Evolutionary conservation across 2,888 invertebrate species (phyloP), one percentile per base, ranked within the genome.

Genomic region (Rhorus exstirpatorius): DNA sequence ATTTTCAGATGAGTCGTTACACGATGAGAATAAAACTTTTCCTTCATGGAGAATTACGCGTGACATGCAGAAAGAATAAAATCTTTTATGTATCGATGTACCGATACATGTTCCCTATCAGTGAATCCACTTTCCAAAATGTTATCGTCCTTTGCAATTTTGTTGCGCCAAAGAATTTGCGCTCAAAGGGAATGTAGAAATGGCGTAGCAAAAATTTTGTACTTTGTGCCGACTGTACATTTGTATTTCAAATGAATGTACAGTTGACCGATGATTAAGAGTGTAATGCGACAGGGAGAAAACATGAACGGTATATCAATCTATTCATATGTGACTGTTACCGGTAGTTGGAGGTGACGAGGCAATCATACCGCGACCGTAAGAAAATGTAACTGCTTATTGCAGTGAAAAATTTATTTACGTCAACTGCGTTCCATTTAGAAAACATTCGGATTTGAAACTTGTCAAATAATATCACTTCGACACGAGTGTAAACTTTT

Each of bases 321-420:
- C 21, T 61, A 61, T 61, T 61, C 61, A 19, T 61, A 41, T 61
- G 60, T 41, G 38, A 61, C 60, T 35, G 60, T 41, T 38, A 61
- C 38, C 60, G 41, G 60, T 61, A 38, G 19, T 61, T 61, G 19
- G 61, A 61, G 61, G 61, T 61, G 61, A 61, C 61, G 61, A 61
- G 41, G 61, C 61, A 61, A 41, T 21, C 41, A 61, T 61, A 61
- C 38, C 21, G 61, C 21, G 41, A 41, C 19, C n/a, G 61, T 61
- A 41, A 61, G 61, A 61, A 61, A 61, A 61, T 61, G 19, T 41
- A 53, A 53, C 53, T 26, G 53, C 26, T 53, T 24, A 53, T 53
- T 12, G 26, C 53, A 24, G 24, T 24, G 24, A 24, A 53, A 53
- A 53, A 53, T 53, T 21, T 53, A 53, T 53, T 53, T 10, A 53